phyloP scores from a whole-genome alignment of 2,113 vertebrate species.

The Cepphus grylle region DNA sequence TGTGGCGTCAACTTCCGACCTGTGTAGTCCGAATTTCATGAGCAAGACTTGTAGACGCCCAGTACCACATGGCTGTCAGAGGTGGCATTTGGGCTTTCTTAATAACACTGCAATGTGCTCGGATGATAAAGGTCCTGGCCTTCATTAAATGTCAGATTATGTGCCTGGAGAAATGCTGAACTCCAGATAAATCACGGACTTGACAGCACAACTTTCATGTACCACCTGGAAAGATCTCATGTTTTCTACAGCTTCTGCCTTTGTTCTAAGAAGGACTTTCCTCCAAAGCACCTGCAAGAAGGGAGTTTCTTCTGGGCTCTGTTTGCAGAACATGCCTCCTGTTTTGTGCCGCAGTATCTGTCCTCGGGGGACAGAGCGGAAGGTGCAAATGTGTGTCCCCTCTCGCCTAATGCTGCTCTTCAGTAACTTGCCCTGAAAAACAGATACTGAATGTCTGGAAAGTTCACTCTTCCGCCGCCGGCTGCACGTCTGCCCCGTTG shows the following conservation, averaged over 20 bases:
- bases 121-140: background rate
- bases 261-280: background rate
- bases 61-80: accelerated
- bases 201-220: background rate
- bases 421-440: background rate
- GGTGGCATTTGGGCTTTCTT: background rate
- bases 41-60: background rate
- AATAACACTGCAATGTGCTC: background rate
- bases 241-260: background rate
- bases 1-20: background rate
- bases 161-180: background rate
- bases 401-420: background rate
- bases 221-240: background rate
- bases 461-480: background rate
- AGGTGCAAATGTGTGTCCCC: accelerated
- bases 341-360: background rate
- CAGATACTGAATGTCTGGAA: accelerated
- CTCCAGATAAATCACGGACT: background rate
- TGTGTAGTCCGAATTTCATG: accelerated
- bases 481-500: accelerated
- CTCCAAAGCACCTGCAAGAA: background rate
- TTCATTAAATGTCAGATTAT: background rate
- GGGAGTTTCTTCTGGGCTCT: background rate
- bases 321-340: accelerated
- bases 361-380: background rate